These are phyloP conservation scores for Petrophora chlorosata DNA, from an alignment of 2,888 invertebrate species.

Conservation along the genomic window DNA sequence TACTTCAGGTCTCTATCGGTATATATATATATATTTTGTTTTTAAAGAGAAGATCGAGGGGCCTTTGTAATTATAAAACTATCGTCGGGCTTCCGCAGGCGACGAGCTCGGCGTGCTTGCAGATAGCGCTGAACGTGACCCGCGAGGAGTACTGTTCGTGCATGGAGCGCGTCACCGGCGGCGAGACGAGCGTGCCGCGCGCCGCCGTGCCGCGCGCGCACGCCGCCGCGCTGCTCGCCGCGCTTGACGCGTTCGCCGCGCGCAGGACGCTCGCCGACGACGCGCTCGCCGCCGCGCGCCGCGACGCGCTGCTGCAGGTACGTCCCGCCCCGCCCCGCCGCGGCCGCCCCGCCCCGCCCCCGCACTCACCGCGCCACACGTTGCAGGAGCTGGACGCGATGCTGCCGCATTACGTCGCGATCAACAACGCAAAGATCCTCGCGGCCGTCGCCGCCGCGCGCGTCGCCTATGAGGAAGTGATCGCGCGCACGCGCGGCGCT, in stretches of 20 bases:
- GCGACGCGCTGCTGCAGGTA: conserved; percentile 18
- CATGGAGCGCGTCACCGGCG: conserved; percentile 77
- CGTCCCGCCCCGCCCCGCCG: neutral
- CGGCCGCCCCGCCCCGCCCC: neutral
- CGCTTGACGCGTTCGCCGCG: conserved; percentile 80
- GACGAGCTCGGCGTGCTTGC: conserved; percentile 12
- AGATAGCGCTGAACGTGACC: conserved; percentile 39
- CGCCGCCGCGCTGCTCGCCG: conserved; percentile 65
- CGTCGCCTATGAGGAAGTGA: conserved; percentile 35
- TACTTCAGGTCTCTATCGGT: conserved; percentile 89
- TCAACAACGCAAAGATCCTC: conserved; percentile 45
- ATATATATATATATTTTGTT: too few species aligned
- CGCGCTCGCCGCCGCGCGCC: neutral
- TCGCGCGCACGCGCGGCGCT: neutral
- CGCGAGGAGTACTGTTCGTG: conserved; percentile 28
- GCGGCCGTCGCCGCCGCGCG: conserved; percentile 30
- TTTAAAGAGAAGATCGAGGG: neutral
- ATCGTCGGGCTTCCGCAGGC: conserved; percentile 3
- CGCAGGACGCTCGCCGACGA: conserved; percentile 2
- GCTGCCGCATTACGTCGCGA: conserved; percentile 33
- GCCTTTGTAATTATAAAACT: neutral
- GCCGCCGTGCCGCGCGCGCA: conserved; percentile 61
- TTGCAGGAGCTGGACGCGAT: conserved; percentile 43
- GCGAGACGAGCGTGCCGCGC: conserved; percentile 4
- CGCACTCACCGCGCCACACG: conserved; percentile 16